Percentiles rank a stretch among this genome's conserved stretches.
Evolutionary conservation across 1,140 invertebrate species (phyloP).

Genomic region (Formica exsecta): DNA sequence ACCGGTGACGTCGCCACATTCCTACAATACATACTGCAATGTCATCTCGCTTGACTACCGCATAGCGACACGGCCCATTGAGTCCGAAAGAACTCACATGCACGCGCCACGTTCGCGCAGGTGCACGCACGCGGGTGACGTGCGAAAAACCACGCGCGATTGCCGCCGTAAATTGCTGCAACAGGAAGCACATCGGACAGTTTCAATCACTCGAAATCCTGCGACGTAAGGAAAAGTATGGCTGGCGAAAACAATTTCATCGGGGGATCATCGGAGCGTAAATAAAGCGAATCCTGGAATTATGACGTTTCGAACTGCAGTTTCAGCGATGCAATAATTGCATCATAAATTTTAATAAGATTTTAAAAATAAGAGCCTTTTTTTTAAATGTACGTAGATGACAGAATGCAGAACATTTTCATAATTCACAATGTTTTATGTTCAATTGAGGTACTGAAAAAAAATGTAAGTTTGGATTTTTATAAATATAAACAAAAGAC

Average conservation of each 20-base stretch:
- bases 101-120: slow-evolving; percentile 29
- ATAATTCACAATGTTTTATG: no score
- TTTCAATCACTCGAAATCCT: slow-evolving; percentile 34
- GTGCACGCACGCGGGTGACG: slow-evolving; percentile 53
- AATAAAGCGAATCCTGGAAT: not conserved
- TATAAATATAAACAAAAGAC: not conserved
- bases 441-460: not conserved
- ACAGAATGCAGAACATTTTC: no score
- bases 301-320: not conserved
- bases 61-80: slow-evolving; percentile 72
- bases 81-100: slow-evolving; percentile 57
- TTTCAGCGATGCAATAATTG: slow-evolving; percentile 9
- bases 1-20: slow-evolving; percentile 58
- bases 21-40: slow-evolving; percentile 48
- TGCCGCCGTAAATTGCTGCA: slow-evolving; percentile 47
- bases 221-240: not conserved
- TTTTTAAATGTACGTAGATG: not conserved
- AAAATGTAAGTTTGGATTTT: not conserved
- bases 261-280: not conserved
- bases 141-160: slow-evolving; percentile 27
- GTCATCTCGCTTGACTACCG: slow-evolving; percentile 59
- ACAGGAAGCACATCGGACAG: slow-evolving; percentile 15
- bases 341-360: not conserved
- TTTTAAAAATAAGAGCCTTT: not conserved
- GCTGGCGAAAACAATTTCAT: not conserved